Evolutionary conservation across 2,797 vertebrate species (phyloP), one percentile per base, ranked within the genome.

Genomic region (Echeneis naucrates): DNA sequence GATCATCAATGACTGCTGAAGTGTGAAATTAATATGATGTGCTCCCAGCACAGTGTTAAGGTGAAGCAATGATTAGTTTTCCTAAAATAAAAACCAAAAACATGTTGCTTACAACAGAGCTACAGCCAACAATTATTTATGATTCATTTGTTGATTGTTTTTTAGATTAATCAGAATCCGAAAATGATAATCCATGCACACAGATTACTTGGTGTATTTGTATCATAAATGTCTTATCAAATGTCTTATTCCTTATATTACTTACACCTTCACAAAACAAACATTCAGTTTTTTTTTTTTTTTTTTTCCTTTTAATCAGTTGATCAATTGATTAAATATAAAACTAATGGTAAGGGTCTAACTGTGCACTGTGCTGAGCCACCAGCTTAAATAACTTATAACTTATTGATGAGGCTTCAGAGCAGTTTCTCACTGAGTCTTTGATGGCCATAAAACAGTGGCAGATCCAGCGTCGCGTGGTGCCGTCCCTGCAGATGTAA

Each of bases 401-500:
- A 40, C 13, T 10, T 5, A 19, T 10, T 50, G 13, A 48, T 8
- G 47, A 33, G 8, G 30, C 7, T 64, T 21, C 26, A 27, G 21
- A 54, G 33, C 2, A n/a, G 32, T 33, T 62, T 75, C 96, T 95
- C 81, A 99, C 98, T 1, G 98, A 99, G 94, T 99, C 98, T 87
- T 98, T 99, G 69, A 99, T 86, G 45, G 98, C 97, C 98, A 99
- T 98, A 44, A 99, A 99, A 81, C 98, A 99, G 80, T 99, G 98
- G 84, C 98, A 99, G 88, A 99, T 99, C 98, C 98, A 99, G 81
- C 98, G 96, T 0, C 98, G 96, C 0, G 98, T 99, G 19, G 98
- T 99, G 54, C 98, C 98, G 2, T 99, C 98, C 44, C 98, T 96
- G 87, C 98, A 99, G 92, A 99, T 99, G 87, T 99, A 99, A 0